Percentiles rank a stretch among this genome's conserved stretches.
Evolutionary conservation across 2,888 invertebrate species (phyloP).

Genomic region (Hypercompe scribonia): DNA sequence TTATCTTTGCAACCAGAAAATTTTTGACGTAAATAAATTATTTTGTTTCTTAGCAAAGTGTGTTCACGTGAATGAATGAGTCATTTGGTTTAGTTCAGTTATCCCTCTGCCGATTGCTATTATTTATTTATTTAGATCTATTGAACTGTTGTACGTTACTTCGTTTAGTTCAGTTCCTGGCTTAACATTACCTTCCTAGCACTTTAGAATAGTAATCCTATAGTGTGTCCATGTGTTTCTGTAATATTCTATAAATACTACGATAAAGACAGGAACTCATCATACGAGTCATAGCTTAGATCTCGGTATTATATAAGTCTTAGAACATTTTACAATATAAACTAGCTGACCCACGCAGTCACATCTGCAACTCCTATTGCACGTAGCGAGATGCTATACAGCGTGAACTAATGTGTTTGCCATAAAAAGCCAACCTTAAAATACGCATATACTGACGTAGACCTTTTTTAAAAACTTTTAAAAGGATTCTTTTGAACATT

Average conservation of each 20-base stretch:
- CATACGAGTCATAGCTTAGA: neutral
- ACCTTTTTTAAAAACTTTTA: no score
- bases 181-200: neutral
- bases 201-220: neutral
- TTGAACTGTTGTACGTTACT: neutral
- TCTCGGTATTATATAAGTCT: neutral
- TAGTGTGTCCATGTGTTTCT: neutral
- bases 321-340: no score
- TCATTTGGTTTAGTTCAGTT: constrained; percentile 78
- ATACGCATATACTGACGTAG: no score
- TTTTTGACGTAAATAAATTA: constrained; percentile 55
- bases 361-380: no score
- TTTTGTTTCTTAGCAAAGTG: constrained; percentile 63
- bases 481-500: no score
- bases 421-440: no score
- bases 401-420: no score
- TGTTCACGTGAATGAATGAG: constrained; percentile 81
- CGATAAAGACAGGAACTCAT: neutral
- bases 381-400: no score
- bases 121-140: neutral
- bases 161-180: neutral
- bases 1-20: constrained; percentile 38
- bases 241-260: neutral
- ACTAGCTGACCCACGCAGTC: no score
- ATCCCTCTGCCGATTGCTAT: constrained; percentile 65